Evolutionary conservation across 2,888 invertebrate genomes (phyloP).

Genomic region (Luperina nickerlii): DNA sequence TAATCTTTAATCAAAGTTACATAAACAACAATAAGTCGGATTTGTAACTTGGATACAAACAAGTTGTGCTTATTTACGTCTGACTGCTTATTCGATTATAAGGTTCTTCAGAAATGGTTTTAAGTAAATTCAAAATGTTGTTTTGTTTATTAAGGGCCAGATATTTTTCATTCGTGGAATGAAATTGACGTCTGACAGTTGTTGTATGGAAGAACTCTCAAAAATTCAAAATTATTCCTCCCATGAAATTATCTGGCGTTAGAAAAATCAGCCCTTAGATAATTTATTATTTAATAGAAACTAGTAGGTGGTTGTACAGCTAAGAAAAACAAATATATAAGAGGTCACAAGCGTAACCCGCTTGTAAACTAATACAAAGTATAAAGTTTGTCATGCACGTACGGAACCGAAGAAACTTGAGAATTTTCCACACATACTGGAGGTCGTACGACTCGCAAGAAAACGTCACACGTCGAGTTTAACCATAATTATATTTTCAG

Average conservation of each 20-base stretch:
- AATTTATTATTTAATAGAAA: background rate
- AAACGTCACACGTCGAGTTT: conserved; percentile 33
- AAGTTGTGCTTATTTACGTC: conserved; percentile 6
- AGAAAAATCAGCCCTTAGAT: no score
- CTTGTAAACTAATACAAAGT: conserved; percentile 2
- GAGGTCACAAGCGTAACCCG: conserved; percentile 16
- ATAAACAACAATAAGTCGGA: conserved; percentile 17
- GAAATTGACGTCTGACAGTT: no score
- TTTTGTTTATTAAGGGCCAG: background rate
- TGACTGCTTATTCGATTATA: conserved; percentile 19
- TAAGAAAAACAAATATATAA: conserved; percentile 38
- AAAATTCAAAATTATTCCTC: no score
- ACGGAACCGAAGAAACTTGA: conserved; percentile 35
- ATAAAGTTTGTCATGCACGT: conserved; percentile 47
- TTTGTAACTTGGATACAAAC: conserved; percentile 3
- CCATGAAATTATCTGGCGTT: no score
- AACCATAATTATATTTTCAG: conserved; percentile 48
- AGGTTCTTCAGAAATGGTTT: background rate
- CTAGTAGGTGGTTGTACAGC: background rate
- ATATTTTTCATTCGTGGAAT: no score
- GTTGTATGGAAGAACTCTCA: no score
- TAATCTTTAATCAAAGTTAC: conserved; percentile 47
- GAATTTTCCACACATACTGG: conserved; percentile 49
- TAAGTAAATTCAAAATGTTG: background rate
- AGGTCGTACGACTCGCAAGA: conserved; percentile 23